Base-by-base conservation (phyloP, 2,113 vertebrate species). In the Cephalopterus ornatus region DNA sequence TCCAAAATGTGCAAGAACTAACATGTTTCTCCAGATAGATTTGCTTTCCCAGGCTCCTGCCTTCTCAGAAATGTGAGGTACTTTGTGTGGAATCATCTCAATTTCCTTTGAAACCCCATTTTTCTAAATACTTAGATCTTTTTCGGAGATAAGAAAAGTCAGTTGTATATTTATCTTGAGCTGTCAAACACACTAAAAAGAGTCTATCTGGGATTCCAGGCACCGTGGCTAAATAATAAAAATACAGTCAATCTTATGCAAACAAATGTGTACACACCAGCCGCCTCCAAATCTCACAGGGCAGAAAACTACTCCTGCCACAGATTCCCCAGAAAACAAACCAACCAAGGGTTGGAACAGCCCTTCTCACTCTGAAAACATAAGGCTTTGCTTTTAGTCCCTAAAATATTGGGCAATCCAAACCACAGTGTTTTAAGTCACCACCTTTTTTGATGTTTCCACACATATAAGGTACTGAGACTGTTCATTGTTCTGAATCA, bases 101-200 rank as follows among this genome's bases (percentile, higher is more conserved):
- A 47, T 72, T 92, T 91, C 92, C 72, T 67, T 84, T 67, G 61
- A 94, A 96, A 85, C 19, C 39, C 22, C 2, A 0, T 55, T 96
- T 93, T 95, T 88, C 79, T 80, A 77, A 92, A 88, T 71, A 80
- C 52, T 85, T 88, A 32, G 56, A 85, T 80, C 79, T 92, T 72
- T 86, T 92, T 77, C 52, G 75, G 59, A 77, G 82, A 93, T 77
- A 93, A 76, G 47, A 88, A 86, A 80, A 93, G 42, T 62, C 79
- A 41, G 85, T 47, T 93, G 79, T 90, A 47, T 96, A 95, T 96
- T 96, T 93, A 94, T 91, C 52, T 72, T 86, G 68, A 93, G 41
- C 46, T 86, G 80, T 68, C 79, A 93, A 95, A 71, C 7, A 4
- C 30, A 67, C 42, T 96, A 67, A 68, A 95, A 94, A 65, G 55